Evolutionary conservation across 1,140 invertebrate genomes (phyloP), one percentile per base, ranked within the genome.

Genomic region (Gerris buenoi): DNA sequence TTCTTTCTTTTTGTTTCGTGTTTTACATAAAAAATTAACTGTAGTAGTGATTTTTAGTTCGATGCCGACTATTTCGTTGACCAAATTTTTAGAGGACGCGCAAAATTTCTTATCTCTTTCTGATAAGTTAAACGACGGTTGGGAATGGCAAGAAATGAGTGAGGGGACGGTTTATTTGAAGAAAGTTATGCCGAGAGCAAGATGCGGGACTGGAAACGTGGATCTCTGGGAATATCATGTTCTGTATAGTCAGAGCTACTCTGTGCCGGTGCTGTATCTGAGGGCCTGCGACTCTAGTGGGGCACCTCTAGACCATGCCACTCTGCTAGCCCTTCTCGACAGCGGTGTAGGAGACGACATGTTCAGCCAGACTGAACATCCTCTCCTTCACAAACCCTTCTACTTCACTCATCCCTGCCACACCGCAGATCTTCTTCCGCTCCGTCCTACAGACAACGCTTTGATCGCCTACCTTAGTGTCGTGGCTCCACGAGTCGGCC

Each of bases 231-330:
- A 70, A 27, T 71, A 71, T 33, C 67, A 72, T 59, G 60, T 72
- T 25, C 25, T 72, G 15, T 72, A 71, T 65, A 72, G 71, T 62
- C 46, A 60, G n/a, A 71, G 71, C 33, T 72, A 69, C 57, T 64
- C 63, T 22, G 67, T 69, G 0, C 71, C 71, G 14, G 71, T 72
- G 1, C 26, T 72, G n/a, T 71, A 71, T 66, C 71, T 72, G 33
- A 72, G 70, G 27, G 66, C 68, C 1, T 64, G 28, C 28, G 65
- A 65, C 10, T 2, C 63, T 15, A 28, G 64, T 23, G 71, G 71
- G 2, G 25, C 27, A 63, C n/a, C 23, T 13, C 29, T 71, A 1
- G 22, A 25, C 25, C 57, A 65, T 10, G 69, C 68, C 23, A 14
- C 25, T 22, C 5, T 46, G 5, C 57, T 69, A 13, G 28, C 65